Percentiles rank a stretch among this genome's conserved stretches.
Conservation (phyloP, 2,113 vertebrate species). For the Epinephelus fuscoguttatus region DNA sequence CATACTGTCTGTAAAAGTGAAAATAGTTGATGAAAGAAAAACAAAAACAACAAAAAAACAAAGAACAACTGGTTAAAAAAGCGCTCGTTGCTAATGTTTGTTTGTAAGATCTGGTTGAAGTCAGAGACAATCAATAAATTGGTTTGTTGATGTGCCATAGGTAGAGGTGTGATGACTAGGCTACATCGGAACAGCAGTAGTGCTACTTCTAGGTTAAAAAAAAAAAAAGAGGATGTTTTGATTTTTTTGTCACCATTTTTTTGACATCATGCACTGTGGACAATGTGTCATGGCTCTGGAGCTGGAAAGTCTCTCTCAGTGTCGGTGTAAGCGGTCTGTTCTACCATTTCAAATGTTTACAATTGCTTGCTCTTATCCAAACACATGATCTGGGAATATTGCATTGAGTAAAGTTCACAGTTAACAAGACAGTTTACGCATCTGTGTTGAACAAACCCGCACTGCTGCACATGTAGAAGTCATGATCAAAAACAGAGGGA, state of each 20-base stretch:
- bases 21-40: slow-evolving; percentile 64
- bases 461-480: slow-evolving; percentile 6
- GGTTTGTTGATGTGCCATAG: slow-evolving; percentile 78
- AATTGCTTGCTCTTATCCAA: slow-evolving; percentile 77
- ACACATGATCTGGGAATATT: slow-evolving; percentile 68
- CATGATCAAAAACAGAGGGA: neutral
- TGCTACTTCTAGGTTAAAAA: slow-evolving; percentile 26
- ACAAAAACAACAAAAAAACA: slow-evolving; percentile 18
- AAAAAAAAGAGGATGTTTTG: slow-evolving; percentile 31
- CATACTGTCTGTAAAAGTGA: slow-evolving; percentile 79
- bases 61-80: slow-evolving; percentile 26
- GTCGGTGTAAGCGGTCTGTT: slow-evolving; percentile 70
- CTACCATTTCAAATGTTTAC: slow-evolving; percentile 80
- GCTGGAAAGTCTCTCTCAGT: slow-evolving; percentile 51
- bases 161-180: slow-evolving; percentile 56
- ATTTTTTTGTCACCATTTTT: slow-evolving; percentile 51
- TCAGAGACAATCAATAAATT: slow-evolving; percentile 84
- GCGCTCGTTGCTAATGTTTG: slow-evolving; percentile 67
- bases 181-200: slow-evolving; percentile 49
- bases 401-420: slow-evolving; percentile 77
- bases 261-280: slow-evolving; percentile 69
- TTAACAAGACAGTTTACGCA: slow-evolving; percentile 51
- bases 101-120: slow-evolving; percentile 74
- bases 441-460: slow-evolving; percentile 39
- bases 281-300: slow-evolving; percentile 57